These are phyloP conservation scores for Odobenus rosmarus DNA, from an alignment of 2,113 vertebrate genomes.

Conservation along the genomic window DNA sequence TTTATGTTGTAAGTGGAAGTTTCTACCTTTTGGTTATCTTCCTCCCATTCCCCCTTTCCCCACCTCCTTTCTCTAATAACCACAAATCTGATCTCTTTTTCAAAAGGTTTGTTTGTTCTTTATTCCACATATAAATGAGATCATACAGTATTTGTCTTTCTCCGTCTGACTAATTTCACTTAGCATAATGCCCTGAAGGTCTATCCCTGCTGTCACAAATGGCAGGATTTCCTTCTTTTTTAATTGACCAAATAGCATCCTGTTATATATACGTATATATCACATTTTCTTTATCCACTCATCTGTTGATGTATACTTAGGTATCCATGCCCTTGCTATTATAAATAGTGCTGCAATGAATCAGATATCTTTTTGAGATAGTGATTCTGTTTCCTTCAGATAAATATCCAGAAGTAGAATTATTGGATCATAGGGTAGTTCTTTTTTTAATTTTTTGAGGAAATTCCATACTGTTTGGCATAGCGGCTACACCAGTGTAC, in stretches of 20 bases:
- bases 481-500: not conserved
- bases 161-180: not conserved
- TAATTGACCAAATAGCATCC: not conserved
- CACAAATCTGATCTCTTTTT: not conserved
- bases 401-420: not conserved
- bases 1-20: not conserved
- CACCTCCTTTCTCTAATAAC: not conserved
- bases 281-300: not conserved
- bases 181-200: not conserved
- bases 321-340: not conserved
- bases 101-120: not conserved
- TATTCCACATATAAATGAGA: not conserved
- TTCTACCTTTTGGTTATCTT: not conserved
- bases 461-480: not conserved
- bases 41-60: not conserved
- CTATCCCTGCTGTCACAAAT: not conserved
- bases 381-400: not conserved
- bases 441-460: not conserved
- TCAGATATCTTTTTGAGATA: not conserved
- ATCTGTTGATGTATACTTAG: not conserved
- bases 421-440: not conserved
- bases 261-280: not conserved
- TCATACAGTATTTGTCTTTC: not conserved
- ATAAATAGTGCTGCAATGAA: not conserved
- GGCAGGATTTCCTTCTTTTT: not conserved